These are phyloP conservation scores for Apamea epomidion DNA, from an alignment of 2,888 invertebrate species.

Conservation along the genomic window DNA sequence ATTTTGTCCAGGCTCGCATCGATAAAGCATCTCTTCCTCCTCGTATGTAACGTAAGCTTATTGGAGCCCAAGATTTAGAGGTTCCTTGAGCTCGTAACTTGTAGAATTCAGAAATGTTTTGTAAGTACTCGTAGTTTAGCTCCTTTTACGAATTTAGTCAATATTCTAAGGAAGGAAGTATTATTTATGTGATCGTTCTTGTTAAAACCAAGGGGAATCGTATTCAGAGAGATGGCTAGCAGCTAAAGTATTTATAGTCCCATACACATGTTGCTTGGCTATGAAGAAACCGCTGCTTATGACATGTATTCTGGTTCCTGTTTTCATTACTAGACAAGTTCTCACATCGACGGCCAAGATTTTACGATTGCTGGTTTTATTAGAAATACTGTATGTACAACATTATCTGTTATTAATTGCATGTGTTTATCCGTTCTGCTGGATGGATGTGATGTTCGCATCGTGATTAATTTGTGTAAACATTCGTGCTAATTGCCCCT, in stretches of 20 bases:
- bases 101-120: constrained; percentile 54
- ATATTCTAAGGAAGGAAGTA: not conserved
- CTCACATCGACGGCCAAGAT: constrained; percentile 45
- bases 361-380: constrained; percentile 56
- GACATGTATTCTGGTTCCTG: constrained; percentile 42
- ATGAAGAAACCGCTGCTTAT: constrained; percentile 29
- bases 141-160: constrained; percentile 8
- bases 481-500: constrained; percentile 69
- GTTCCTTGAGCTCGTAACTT: constrained; percentile 48
- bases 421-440: constrained; percentile 41
- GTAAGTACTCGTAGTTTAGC: constrained; percentile 37
- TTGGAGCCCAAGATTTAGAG: constrained; percentile 64
- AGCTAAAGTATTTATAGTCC: constrained; percentile 17
- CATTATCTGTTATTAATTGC: constrained; percentile 63
- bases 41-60: constrained; percentile 67
- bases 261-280: constrained; percentile 8
- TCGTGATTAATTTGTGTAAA: constrained; percentile 68
- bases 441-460: constrained; percentile 55
- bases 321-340: constrained; percentile 52
- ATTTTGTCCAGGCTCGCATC: constrained; percentile 69
- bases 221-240: constrained; percentile 3
- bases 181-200: not conserved
- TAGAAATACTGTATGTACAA: constrained; percentile 47
- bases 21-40: constrained; percentile 71
- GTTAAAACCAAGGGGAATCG: not conserved